These are phyloP conservation scores for Neuroterus valhalla DNA, from an alignment of 1,140 invertebrate genomes.

Conservation along the genomic window DNA sequence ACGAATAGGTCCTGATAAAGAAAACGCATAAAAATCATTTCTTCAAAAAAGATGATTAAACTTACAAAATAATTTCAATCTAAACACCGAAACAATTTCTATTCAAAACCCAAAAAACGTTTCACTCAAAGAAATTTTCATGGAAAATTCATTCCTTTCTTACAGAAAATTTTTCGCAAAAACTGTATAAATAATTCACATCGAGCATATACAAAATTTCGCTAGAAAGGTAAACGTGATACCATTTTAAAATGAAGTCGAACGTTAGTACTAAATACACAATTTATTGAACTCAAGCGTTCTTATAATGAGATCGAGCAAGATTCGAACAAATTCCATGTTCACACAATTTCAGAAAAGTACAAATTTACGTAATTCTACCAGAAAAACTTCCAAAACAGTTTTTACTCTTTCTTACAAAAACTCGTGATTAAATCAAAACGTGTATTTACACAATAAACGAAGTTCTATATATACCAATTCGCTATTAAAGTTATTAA, in stretches of 20 bases:
- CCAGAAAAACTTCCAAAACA: constrained; percentile 44
- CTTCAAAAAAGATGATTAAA: neutral
- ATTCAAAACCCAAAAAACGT: too few species aligned
- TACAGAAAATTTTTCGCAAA: neutral
- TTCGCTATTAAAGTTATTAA: constrained; percentile 1
- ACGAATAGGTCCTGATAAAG: neutral
- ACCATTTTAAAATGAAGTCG: constrained; percentile 1
- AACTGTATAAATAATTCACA: neutral
- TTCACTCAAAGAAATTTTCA: neutral
- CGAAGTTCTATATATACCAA: constrained; percentile 10
- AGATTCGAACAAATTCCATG: constrained; percentile 37
- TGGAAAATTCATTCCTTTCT: neutral
- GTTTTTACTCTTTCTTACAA: constrained; percentile 36
- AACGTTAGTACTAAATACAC: constrained; percentile 39
- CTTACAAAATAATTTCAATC: neutral
- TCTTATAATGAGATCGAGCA: constrained; percentile 50
- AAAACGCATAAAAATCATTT: constrained; percentile 23
- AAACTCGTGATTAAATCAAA: constrained; percentile 6
- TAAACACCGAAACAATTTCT: too few species aligned
- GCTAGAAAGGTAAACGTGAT: constrained; percentile 3
- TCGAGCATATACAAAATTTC: neutral
- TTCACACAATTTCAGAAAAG: too few species aligned
- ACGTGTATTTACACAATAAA: constrained; percentile 22
- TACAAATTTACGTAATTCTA: constrained; percentile 44
- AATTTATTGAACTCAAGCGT: constrained; percentile 50